phyloP scores from a whole-genome alignment of 2,113 vertebrate genomes.

The Oryzias javanicus region DNA sequence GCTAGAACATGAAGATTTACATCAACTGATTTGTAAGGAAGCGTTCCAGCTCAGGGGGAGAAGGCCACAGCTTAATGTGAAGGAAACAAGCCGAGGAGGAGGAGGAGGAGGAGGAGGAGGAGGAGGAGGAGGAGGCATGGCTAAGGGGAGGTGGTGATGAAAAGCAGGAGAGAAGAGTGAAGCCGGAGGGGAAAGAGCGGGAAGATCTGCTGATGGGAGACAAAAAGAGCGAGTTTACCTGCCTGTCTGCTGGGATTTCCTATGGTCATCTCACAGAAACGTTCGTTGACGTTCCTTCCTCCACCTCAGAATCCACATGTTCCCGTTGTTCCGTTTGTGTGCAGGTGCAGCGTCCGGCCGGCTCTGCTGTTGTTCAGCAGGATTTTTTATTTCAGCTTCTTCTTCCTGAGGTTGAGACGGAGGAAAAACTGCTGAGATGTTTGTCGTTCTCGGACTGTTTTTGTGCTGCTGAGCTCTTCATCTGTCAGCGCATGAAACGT shows the following conservation, averaged over 20 bases:
- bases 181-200: conserved; percentile 48
- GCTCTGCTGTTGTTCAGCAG: too few relatives aligned
- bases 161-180: conserved; percentile 24
- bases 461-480: not conserved
- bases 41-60: conserved; percentile 14
- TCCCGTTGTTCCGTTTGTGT: too few relatives aligned
- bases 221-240: conserved; percentile 44
- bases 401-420: not conserved
- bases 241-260: conserved; percentile 59
- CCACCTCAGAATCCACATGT: too few relatives aligned
- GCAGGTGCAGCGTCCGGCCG: too few relatives aligned
- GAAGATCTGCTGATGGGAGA: conserved; percentile 63
- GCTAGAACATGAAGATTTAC: conserved; percentile 61
- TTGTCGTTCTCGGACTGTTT: not conserved
- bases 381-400: not conserved
- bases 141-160: conserved; percentile 2
- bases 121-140: conserved; percentile 2
- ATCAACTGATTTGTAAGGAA: conserved; percentile 45
- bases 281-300: too few relatives aligned
- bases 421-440: too few relatives aligned
- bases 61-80: not conserved
- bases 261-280: conserved; percentile 27
- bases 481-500: not conserved
- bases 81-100: conserved; percentile 2
- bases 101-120: conserved; percentile 3